Evolutionary conservation across 1,140 invertebrate species (phyloP), one percentile per base, ranked within the genome.

Genomic region (Galendromus occidentalis): DNA sequence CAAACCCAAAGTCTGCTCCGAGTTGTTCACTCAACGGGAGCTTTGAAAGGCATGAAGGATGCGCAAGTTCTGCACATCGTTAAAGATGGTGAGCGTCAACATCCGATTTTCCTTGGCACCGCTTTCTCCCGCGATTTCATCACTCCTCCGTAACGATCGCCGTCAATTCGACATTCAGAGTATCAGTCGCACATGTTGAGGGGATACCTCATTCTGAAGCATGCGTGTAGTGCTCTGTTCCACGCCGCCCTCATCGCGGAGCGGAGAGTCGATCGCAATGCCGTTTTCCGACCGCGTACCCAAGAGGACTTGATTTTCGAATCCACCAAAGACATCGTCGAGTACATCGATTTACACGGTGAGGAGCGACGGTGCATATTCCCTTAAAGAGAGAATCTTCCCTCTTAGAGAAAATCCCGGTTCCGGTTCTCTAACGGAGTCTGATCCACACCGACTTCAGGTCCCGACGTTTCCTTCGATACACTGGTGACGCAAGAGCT

Each of bases 31-130:
- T 59, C 51, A 9, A 59, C 51, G 14, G 51, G 51, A 14, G 51
- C 51, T 17, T 25, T 59, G 51, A 25, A 33, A 25, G 51, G 51
- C 14, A 59, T 59, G 51, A 59, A 59, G 51, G 51, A 59, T 22
- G 12, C 51, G 12, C 51, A 59, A 59, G 51, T 59, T n/a, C 25
- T 59, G 51, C 51, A 59, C 33, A 59, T 59, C 20, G 51, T 59
- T 22, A 59, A 59, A 17, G 51, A 59, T 22, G 51, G 51, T 59
- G 5, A 14, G 51, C 22, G 18, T 47, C 28, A 14, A 28, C 18
- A 28, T 17, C 4, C 28, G 5, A 47, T 5, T 4, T 7, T 47
- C 5, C 18, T 47, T 47, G 5, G 42, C n/a, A 14, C n/a, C 14
- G 42, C n/a, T 44, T 44, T 44, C n/a, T n/a, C n/a, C 14, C 12